Conservation (phyloP, 2,888 invertebrate genomes). For the Xylota segnis region DNA sequence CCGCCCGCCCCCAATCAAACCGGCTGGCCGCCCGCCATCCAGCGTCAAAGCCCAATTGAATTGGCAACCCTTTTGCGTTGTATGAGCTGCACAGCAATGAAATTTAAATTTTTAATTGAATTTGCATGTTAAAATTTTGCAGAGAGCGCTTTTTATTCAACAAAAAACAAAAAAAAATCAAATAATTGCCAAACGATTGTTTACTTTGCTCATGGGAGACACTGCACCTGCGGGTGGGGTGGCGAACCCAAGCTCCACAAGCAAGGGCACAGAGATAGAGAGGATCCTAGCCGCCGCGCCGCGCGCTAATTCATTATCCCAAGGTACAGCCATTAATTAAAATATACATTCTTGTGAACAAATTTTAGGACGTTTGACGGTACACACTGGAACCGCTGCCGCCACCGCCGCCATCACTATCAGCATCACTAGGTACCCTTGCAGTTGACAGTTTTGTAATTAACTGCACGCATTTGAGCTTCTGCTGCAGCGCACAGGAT, state of each 20-base stretch:
- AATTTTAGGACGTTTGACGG: conserved; percentile 63
- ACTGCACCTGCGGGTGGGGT: conserved; percentile 51
- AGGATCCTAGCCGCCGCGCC: not conserved
- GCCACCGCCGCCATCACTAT: conserved; percentile 77
- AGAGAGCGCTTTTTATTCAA: not conserved
- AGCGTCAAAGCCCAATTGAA: conserved; percentile 18
- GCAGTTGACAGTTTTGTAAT: conserved; percentile 85
- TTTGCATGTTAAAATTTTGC: conserved; percentile 69
- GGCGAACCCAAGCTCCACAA: too few species aligned
- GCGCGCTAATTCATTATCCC: conserved; percentile 24
- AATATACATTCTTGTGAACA: conserved; percentile 65
- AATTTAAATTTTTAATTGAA: conserved; percentile 76
- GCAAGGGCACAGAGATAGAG: not conserved
- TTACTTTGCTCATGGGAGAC: conserved; percentile 63
- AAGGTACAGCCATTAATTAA: conserved; percentile 58
- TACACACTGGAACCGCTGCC: conserved; percentile 50
- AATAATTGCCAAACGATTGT: conserved; percentile 54
- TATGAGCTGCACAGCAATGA: conserved; percentile 22
- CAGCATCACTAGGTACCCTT: conserved; percentile 79
- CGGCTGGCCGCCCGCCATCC: conserved; percentile 18
- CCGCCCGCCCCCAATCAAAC: conserved; percentile 43
- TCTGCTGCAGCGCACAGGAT: too few species aligned
- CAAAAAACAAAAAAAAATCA: not conserved
- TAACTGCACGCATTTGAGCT: conserved; percentile 81
- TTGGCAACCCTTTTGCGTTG: conserved; percentile 21